Base-by-base conservation (phyloP, 2,113 vertebrate species). In the Chrysochloris asiatica region DNA sequence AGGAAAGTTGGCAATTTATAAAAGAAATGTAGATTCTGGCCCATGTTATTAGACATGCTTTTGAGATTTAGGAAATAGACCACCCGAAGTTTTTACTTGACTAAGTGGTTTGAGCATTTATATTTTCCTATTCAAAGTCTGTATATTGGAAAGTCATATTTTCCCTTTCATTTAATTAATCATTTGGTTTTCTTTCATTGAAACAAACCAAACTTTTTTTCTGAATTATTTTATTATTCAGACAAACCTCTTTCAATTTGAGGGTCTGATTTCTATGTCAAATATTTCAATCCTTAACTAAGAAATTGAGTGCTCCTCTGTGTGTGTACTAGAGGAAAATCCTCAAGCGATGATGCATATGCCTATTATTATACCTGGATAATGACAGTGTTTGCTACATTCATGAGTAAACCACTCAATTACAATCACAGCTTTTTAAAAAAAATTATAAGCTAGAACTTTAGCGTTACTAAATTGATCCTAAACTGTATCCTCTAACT, bases 31-130 rank as follows among this genome's bases (percentile, higher is more conserved):
- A 48, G 76, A 77, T 83, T 94, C 88, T 95, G 95, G 94, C 94
- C 88, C 83, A 52, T 38, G 14, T 86, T 94, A 83, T 89, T 88
- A 90, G 71, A 78, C 93, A 76, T 89, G 67, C 86, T 93, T 86
- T 92, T 96, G 90, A 96, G 88, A 93, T 77, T 94, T 83, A 89
- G 83, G 61, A 89, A 93, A 86, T 88, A 96, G 95, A 97, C 95
- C 95, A 97, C 95, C 93, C 92, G 22, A 97, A 90, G 88, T 45
- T 90, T 96, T 83, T 88, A 69, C 90, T 94, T 93, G 86, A 91
- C 94, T 96, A 83, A 95, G 83, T 94, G 92, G 90, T 94, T 92
- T 94, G 89, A 94, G 67, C 84, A 90, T 94, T 95, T 94, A 93
- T 92, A 93, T 93, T 96, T 95, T 93, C 92, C 94, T 94, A 83